Evolutionary conservation across 1,140 invertebrate species (phyloP).

Genomic region (Acromyrmex echinatior): DNA sequence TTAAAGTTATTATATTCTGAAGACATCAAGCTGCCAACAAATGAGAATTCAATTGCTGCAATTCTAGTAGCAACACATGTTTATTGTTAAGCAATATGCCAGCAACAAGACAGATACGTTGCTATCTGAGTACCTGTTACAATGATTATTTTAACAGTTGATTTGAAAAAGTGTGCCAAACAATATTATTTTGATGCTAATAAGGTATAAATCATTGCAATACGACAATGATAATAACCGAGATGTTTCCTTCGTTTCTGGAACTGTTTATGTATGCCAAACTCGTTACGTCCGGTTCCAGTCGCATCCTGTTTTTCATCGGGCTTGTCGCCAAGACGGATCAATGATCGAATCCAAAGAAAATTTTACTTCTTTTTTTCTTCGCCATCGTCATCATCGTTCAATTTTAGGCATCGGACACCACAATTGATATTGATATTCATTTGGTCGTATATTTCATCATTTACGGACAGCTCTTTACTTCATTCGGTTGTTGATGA

Average conservation of each 20-base stretch:
- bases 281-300: constrained; percentile 80
- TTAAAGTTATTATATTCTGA: too few species aligned
- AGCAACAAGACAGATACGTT: too few species aligned
- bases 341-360: constrained; percentile 64
- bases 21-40: too few species aligned
- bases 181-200: constrained; percentile 61
- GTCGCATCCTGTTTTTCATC: constrained; percentile 75
- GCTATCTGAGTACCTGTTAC: background rate
- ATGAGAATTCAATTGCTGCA: too few species aligned
- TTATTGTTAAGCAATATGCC: too few species aligned
- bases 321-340: constrained; percentile 12
- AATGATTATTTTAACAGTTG: background rate
- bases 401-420: too few species aligned
- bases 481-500: too few species aligned
- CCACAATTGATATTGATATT: too few species aligned
- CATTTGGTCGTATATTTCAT: too few species aligned
- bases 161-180: constrained; percentile 39
- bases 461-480: too few species aligned
- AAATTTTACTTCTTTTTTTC: constrained; percentile 44
- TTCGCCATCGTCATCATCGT: background rate
- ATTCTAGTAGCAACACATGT: too few species aligned
- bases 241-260: constrained; percentile 83
- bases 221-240: constrained; percentile 54
- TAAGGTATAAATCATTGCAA: constrained; percentile 46
- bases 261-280: constrained; percentile 82